A percentile compares a stretch with the other conserved stretches of the same genome.
These are phyloP conservation scores for Anagyrus pseudococci DNA, from an alignment of 2,888 invertebrate genomes.

Conservation along the genomic window DNA sequence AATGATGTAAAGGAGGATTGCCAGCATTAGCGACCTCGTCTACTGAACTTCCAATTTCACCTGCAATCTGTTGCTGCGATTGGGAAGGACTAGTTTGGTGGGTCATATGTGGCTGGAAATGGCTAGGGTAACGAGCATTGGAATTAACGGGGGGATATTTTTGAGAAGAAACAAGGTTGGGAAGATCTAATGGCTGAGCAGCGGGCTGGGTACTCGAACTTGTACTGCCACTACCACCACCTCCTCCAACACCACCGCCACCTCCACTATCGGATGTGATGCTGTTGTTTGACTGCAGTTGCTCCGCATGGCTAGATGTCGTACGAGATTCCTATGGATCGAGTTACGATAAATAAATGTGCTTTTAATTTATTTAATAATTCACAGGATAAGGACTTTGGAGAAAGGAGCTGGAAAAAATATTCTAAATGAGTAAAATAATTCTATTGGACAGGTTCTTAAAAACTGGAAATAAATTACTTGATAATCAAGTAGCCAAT, in stretches of 20 bases:
- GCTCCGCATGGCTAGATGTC: slow-evolving; percentile 52
- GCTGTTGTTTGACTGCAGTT: not conserved
- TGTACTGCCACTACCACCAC: not conserved
- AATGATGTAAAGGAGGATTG: slow-evolving; percentile 19
- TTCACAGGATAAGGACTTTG: too few species aligned
- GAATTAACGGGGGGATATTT: not conserved
- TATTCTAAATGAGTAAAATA: too few species aligned
- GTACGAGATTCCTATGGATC: slow-evolving; percentile 56
- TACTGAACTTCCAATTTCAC: not conserved
- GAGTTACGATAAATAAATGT: too few species aligned
- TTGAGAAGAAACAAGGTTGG: not conserved
- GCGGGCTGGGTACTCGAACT: not conserved
- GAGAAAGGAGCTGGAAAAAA: too few species aligned
- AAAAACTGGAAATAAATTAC: too few species aligned
- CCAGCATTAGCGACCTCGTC: not conserved
- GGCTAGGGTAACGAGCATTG: not conserved
- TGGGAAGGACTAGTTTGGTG: not conserved
- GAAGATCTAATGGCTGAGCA: not conserved
- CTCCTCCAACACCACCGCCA: not conserved
- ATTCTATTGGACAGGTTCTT: too few species aligned
- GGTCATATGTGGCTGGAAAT: not conserved
- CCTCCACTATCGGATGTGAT: not conserved
- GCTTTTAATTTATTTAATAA: too few species aligned
- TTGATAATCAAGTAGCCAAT: too few species aligned
- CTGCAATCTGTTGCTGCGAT: not conserved